These are phyloP conservation scores for Pomacea canaliculata DNA, from an alignment of 2,888 invertebrate species.

Conservation along the genomic window DNA sequence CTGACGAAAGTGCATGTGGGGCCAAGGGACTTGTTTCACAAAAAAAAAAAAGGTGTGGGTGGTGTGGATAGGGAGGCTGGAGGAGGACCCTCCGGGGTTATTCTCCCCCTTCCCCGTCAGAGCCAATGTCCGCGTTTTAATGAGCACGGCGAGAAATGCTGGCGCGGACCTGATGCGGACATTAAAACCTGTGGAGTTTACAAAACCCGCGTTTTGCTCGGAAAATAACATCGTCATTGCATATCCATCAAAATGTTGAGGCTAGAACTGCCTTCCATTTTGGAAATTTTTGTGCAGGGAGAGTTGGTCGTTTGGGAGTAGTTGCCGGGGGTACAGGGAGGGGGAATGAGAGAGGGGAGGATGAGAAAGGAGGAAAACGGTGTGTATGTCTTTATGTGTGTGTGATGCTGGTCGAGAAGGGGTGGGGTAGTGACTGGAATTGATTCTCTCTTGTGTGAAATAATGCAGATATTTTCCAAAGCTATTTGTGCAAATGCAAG, in stretches of 20 bases:
- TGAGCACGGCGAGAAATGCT: neutral
- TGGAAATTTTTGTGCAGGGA: neutral
- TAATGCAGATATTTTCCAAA: conserved; percentile 18
- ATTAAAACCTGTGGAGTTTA: conserved; percentile 12
- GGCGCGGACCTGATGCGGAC: neutral
- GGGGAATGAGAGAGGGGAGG: no score
- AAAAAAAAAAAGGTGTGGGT: neutral
- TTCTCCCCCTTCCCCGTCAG: neutral
- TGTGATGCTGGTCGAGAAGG: no score
- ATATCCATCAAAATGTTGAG: conserved; percentile 16
- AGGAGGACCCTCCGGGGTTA: neutral
- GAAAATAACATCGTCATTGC: conserved; percentile 24
- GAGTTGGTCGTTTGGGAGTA: neutral
- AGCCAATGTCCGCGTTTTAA: conserved; percentile 13
- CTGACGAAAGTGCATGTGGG: neutral
- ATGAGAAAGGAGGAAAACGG: no score
- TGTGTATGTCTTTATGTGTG: no score
- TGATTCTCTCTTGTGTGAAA: conserved; percentile 17
- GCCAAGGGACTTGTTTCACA: no score
- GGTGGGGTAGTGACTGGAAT: conserved; percentile 7
- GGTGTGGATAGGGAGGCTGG: neutral
- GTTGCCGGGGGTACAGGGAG: no score
- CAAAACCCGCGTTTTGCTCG: conserved; percentile 16
- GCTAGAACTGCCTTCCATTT: neutral
- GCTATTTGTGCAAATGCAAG: conserved; percentile 23